Percentiles rank a stretch among this genome's conserved stretches.
These are phyloP conservation scores for Coreius guichenoti DNA, from an alignment of 2,797 vertebrate species.

Conservation along the genomic window DNA sequence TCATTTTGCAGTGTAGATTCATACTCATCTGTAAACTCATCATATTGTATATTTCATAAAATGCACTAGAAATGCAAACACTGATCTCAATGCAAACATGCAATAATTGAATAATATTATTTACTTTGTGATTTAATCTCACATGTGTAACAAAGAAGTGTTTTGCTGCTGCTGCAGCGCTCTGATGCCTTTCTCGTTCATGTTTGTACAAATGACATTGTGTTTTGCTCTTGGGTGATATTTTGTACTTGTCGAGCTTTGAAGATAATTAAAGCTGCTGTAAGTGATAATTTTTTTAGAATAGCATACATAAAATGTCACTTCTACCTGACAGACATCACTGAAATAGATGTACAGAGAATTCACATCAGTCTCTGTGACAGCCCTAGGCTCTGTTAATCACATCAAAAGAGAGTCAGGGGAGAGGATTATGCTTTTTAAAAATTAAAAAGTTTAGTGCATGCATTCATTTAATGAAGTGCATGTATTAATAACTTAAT, in stretches of 20 bases:
- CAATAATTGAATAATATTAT: not conserved
- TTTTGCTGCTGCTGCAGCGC: not conserved
- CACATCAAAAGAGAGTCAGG: not conserved
- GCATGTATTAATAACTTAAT: not conserved
- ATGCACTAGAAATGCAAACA: not conserved
- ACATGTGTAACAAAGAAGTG: not conserved
- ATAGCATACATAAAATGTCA: not conserved
- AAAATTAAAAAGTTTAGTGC: conserved; percentile 2
- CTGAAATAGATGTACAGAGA: not conserved
- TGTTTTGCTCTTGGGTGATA: conserved; percentile 15
- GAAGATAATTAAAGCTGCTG: not conserved
- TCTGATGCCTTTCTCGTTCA: conserved; percentile 9
- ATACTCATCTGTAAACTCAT: not conserved
- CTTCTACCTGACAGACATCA: not conserved
- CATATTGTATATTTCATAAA: not conserved
- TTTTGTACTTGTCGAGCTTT: conserved; percentile 5
- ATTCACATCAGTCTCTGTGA: not conserved
- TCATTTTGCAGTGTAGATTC: not conserved
- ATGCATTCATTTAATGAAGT: not conserved
- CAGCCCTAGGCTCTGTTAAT: not conserved
- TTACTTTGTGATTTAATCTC: conserved; percentile 4
- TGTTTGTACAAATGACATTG: not conserved
- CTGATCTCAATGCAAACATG: conserved; percentile 1
- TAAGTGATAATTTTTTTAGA: not conserved
- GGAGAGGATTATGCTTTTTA: not conserved